A percentile compares a stretch with the other conserved stretches of the same genome.
Evolutionary conservation across 2,113 vertebrate species (phyloP).

Genomic region (Xyrauchen texanus): DNA sequence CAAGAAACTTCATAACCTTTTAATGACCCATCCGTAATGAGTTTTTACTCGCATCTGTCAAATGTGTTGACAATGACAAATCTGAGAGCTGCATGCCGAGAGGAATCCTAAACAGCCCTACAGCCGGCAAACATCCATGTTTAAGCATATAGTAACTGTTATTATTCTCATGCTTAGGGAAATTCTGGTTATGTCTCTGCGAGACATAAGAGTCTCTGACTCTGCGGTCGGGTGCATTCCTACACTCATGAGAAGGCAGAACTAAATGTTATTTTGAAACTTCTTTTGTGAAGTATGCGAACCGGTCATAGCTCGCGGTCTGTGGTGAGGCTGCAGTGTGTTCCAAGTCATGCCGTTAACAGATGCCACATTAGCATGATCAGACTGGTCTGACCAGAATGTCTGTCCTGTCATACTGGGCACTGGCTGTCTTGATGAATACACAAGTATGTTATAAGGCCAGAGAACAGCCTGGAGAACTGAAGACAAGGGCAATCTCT

Average conservation of each 20-base stretch:
- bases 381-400: constrained; percentile 31
- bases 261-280: constrained; percentile 24
- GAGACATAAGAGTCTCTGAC: too few species aligned
- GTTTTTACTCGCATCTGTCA: constrained; percentile 59
- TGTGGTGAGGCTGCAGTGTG: constrained; percentile 26
- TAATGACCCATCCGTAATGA: constrained; percentile 54
- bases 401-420: constrained; percentile 27
- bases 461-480: neutral
- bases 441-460: constrained; percentile 23
- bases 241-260: neutral
- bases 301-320: neutral
- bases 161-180: constrained; percentile 11
- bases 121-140: constrained; percentile 19
- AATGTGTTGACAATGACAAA: constrained; percentile 53
- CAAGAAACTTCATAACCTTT: constrained; percentile 46
- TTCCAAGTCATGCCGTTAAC: constrained; percentile 41
- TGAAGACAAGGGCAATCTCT: constrained; percentile 11
- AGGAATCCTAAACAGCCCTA: constrained; percentile 46
- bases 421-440: constrained; percentile 31
- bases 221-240: neutral
- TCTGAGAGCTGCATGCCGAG: constrained; percentile 36
- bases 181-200: constrained; percentile 36
- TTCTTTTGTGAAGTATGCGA: constrained; percentile 39
- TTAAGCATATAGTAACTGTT: constrained; percentile 16
- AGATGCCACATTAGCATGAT: constrained; percentile 46